phyloP scores from a whole-genome alignment of 2,113 vertebrate species.

The Cranoglanis bouderius region DNA sequence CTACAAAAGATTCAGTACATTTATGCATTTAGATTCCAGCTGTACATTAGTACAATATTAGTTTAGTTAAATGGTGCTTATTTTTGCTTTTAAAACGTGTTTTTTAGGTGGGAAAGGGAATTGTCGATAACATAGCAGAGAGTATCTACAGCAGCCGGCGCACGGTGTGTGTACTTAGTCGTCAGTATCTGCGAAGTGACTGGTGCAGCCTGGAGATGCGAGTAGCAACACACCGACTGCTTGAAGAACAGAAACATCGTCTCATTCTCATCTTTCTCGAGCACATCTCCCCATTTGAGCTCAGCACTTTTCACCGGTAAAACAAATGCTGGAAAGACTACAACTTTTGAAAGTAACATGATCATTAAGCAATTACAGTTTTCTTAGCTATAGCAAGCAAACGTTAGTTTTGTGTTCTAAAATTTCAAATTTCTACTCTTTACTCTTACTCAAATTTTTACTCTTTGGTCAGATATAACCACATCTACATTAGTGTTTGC shows the following conservation, averaged over 20 bases:
- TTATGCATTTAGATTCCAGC: background rate
- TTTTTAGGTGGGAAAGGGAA: constrained; percentile 57
- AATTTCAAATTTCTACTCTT: background rate
- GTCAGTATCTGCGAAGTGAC: constrained; percentile 58
- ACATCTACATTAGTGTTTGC: background rate
- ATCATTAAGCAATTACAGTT: background rate
- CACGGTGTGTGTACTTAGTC: constrained; percentile 59
- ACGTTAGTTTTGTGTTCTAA: background rate
- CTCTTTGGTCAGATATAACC: too few relatives aligned
- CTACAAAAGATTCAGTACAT: background rate
- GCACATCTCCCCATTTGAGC: constrained; percentile 59
- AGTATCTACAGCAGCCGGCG: constrained; percentile 59
- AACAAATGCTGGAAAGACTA: too few relatives aligned
- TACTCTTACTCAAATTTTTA: background rate
- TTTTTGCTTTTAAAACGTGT: background rate
- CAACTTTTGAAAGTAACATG: background rate
- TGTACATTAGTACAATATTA: background rate
- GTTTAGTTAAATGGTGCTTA: background rate
- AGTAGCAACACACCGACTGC: constrained; percentile 53
- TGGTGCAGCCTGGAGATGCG: constrained; percentile 62
- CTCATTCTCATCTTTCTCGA: constrained; percentile 62
- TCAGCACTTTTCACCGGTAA: constrained; percentile 57
- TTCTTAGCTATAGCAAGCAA: background rate
- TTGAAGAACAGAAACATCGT: constrained; percentile 53
- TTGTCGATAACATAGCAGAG: constrained; percentile 61